phyloP scores from a whole-genome alignment of 2,113 vertebrate species.

The Zosterops pallidus region DNA sequence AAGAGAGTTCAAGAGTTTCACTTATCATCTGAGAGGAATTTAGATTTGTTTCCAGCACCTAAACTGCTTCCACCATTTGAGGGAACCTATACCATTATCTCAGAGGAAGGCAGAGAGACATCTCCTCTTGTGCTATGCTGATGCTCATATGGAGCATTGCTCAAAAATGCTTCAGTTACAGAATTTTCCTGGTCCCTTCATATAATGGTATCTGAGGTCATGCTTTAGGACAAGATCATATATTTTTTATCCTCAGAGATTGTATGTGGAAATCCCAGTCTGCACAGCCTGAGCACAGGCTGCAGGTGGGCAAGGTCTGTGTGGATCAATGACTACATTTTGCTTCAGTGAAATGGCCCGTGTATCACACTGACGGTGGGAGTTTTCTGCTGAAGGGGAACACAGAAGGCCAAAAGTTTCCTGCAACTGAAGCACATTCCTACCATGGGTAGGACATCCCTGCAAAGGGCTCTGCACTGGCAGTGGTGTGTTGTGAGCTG shows the following conservation, averaged over 20 bases:
- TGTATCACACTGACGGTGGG: too few species aligned
- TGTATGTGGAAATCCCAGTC: not conserved
- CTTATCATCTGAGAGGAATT: not conserved
- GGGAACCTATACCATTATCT: not conserved
- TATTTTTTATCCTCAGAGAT: not conserved
- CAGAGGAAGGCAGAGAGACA: not conserved
- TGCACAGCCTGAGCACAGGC: not conserved
- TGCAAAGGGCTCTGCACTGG: not conserved
- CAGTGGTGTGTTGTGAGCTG: not conserved
- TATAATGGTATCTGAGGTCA: not conserved
- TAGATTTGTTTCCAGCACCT: not conserved
- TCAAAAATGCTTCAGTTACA: not conserved
- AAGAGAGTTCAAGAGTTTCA: not conserved
- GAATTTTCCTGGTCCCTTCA: not conserved
- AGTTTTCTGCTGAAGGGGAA: not conserved
- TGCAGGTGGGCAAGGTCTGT: not conserved
- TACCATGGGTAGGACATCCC: not conserved
- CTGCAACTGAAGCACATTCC: not conserved
- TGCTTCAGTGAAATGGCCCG: fast-evolving
- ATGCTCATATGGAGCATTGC: not conserved
- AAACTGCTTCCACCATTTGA: not conserved
- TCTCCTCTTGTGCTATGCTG: not conserved
- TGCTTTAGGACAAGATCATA: not conserved
- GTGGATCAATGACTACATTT: not conserved
- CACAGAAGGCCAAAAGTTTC: not conserved